A percentile compares a stretch with the other conserved stretches of the same genome.
Evolutionary conservation across 2,888 invertebrate species (phyloP).

Genomic region (Pachliopta kotzebuea): DNA sequence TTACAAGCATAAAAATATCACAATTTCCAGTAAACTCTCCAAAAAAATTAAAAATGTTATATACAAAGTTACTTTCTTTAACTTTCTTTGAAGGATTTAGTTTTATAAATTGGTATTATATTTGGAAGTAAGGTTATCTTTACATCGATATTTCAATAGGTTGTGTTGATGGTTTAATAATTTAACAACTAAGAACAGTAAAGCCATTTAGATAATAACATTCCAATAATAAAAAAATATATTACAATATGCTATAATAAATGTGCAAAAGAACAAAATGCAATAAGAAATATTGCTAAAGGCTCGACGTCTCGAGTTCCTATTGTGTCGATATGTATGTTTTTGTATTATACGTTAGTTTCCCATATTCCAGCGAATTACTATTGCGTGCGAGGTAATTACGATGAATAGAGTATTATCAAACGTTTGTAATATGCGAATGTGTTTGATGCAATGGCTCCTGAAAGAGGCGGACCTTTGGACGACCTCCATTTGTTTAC

Average conservation of each 20-base stretch:
- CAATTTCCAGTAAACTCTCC: too few species aligned
- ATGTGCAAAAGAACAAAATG: slow-evolving; percentile 12
- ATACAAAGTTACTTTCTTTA: too few species aligned
- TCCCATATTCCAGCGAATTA: slow-evolving; percentile 52
- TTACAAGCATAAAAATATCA: too few species aligned
- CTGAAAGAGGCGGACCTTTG: slow-evolving; percentile 3
- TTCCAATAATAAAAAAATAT: neutral
- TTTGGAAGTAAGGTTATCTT: too few species aligned
- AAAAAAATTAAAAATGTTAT: too few species aligned
- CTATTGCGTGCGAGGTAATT: slow-evolving; percentile 48
- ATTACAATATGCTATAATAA: slow-evolving; percentile 4
- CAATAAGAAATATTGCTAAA: slow-evolving; percentile 16
- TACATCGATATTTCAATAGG: too few species aligned
- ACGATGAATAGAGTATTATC: slow-evolving; percentile 63
- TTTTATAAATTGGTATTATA: too few species aligned
- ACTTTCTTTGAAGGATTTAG: too few species aligned
- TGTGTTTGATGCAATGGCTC: slow-evolving; percentile 23
- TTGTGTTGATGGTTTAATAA: too few species aligned
- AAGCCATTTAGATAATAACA: neutral
- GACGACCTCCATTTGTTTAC: neutral
- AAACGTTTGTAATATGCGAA: slow-evolving; percentile 43
- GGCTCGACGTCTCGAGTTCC: slow-evolving; percentile 44
- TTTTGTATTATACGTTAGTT: slow-evolving; percentile 48
- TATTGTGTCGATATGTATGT: slow-evolving; percentile 52
- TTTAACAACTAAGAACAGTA: too few species aligned